phyloP scores from a whole-genome alignment of 2,888 invertebrate species.

The Hydroisotoma schaefferi region DNA sequence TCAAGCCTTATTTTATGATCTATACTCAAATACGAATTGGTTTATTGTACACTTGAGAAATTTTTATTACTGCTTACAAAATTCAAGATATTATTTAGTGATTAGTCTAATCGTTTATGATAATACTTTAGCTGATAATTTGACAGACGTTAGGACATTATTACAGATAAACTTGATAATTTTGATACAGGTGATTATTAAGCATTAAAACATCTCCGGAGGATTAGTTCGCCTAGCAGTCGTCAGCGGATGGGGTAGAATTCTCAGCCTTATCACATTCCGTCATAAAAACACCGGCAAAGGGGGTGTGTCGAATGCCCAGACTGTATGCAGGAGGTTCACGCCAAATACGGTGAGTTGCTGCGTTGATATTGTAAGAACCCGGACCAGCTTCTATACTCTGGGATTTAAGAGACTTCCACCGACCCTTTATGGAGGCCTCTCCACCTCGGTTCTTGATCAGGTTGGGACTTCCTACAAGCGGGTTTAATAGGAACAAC shows the following conservation, averaged over 20 bases:
- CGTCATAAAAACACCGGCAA: conserved; percentile 40
- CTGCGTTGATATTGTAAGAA: conserved; percentile 34
- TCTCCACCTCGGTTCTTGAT: conserved; percentile 32
- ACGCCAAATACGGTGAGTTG: conserved; percentile 22
- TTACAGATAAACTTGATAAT: no score
- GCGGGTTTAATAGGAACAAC: no score
- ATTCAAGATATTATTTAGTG: no score
- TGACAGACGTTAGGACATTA: no score
- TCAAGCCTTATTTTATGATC: no score
- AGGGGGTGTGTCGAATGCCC: conserved; percentile 53
- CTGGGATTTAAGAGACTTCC: conserved; percentile 32
- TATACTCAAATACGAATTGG: no score
- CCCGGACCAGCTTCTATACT: conserved; percentile 33
- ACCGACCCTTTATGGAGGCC: conserved; percentile 39
- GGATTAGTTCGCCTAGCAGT: conserved; percentile 15
- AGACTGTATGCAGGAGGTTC: conserved; percentile 62
- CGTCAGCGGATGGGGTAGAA: conserved; percentile 14
- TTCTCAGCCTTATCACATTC: conserved; percentile 35
- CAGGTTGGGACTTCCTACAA: conserved; percentile 34
- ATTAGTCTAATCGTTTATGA: no score
- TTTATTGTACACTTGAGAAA: no score
- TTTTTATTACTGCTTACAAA: no score
- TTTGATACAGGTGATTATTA: no score
- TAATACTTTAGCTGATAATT: no score
- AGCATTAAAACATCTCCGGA: no score